Evolutionary conservation across 2,113 vertebrate species (phyloP).

Genomic region (Neopipo cinnamomea): DNA sequence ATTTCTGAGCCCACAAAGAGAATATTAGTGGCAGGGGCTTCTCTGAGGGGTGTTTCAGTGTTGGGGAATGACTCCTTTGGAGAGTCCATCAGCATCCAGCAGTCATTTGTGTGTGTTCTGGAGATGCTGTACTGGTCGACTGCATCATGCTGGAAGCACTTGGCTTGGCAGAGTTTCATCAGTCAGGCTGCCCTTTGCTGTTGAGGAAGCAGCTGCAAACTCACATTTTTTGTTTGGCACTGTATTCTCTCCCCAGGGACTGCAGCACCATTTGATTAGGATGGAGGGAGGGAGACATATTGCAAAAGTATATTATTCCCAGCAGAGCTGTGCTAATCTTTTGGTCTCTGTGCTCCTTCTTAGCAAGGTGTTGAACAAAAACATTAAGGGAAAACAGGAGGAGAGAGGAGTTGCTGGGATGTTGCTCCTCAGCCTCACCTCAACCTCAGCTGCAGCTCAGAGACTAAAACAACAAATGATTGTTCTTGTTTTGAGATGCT

Average conservation of each 20-base stretch:
- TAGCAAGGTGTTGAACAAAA: neutral
- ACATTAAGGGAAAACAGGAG: neutral
- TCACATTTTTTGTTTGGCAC: conserved; percentile 44
- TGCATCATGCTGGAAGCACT: neutral
- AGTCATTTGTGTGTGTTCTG: neutral
- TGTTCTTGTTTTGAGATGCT: neutral
- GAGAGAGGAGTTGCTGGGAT: neutral
- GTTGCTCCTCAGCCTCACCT: neutral
- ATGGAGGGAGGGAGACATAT: neutral
- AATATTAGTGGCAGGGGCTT: neutral
- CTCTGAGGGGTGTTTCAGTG: neutral
- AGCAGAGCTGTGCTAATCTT: neutral
- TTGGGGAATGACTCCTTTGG: neutral
- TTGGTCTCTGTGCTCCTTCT: neutral
- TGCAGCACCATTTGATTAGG: conserved; percentile 36
- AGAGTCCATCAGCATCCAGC: neutral
- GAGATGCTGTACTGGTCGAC: neutral
- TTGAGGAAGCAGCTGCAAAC: conserved; percentile 53
- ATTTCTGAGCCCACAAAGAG: neutral
- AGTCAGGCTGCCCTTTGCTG: conserved; percentile 37
- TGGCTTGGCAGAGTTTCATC: conserved; percentile 39
- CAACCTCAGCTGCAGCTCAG: neutral
- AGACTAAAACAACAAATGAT: neutral
- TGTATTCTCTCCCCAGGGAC: neutral
- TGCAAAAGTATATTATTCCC: neutral